Evolutionary conservation across 2,888 invertebrate species (phyloP).

Genomic region (Eurytoma adleriae): DNA sequence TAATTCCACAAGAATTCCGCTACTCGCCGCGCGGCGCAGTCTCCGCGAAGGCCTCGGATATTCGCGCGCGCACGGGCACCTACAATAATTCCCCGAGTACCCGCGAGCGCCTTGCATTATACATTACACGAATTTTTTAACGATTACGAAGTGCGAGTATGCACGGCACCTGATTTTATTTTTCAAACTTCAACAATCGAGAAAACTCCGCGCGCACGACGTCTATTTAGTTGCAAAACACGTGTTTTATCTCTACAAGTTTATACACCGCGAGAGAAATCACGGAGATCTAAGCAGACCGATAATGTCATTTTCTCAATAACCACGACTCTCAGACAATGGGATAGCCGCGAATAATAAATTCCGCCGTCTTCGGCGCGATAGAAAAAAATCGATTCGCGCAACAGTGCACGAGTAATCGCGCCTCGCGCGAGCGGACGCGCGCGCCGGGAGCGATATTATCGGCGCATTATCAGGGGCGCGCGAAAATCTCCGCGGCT

Average conservation of each 20-base stretch:
- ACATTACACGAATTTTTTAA: too few relatives aligned
- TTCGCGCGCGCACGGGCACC: neutral
- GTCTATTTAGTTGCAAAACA: constrained; percentile 5
- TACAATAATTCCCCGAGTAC: neutral
- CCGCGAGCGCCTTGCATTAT: too few relatives aligned
- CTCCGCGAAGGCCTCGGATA: constrained; percentile 6
- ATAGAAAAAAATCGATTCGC: too few relatives aligned
- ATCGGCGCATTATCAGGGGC: neutral
- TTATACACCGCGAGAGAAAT: neutral
- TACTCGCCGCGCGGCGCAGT: neutral
- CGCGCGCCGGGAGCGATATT: neutral
- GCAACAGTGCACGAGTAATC: too few relatives aligned
- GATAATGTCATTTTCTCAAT: constrained; percentile 40
- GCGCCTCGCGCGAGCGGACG: too few relatives aligned
- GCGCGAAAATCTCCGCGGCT: neutral
- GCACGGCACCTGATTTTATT: too few relatives aligned
- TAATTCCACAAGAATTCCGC: constrained; percentile 43
- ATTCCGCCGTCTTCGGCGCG: neutral
- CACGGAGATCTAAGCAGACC: neutral
- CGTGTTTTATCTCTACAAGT: neutral
- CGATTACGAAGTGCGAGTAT: too few relatives aligned
- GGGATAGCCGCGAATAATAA: constrained; percentile 17
- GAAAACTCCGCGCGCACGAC: neutral
- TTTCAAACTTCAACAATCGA: neutral
- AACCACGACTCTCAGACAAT: constrained; percentile 9